Conservation (phyloP, 2,888 invertebrate genomes). For the Creontiades dilutus region DNA sequence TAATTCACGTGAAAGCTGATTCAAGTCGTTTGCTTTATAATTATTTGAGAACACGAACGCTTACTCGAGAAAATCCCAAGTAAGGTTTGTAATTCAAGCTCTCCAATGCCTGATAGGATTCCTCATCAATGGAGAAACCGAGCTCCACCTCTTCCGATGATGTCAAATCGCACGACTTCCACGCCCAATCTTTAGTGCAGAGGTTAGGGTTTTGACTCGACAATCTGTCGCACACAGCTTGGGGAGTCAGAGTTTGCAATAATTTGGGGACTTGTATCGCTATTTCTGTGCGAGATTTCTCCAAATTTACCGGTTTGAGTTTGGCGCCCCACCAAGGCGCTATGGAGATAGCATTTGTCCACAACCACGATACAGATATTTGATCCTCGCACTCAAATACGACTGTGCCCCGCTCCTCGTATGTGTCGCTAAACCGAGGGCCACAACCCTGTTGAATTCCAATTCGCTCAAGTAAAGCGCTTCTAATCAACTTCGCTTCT, state of each 20-base stretch:
- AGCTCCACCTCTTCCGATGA: neutral
- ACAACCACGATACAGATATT: neutral
- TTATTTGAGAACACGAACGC: neutral
- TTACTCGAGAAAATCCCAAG: neutral
- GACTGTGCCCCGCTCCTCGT: neutral
- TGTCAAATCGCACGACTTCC: neutral
- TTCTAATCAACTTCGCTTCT: neutral
- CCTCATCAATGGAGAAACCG: neutral
- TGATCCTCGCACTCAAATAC: slow-evolving; percentile 7
- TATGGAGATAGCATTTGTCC: neutral
- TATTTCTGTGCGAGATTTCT: neutral
- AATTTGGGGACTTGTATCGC: neutral
- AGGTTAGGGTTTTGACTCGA: neutral
- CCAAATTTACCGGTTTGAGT: neutral
- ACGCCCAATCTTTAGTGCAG: neutral
- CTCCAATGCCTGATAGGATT: neutral
- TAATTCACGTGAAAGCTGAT: too few species aligned
- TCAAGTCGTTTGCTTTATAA: too few species aligned
- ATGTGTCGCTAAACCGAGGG: neutral
- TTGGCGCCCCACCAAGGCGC: neutral
- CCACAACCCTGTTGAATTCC: neutral
- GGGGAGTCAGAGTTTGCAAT: neutral
- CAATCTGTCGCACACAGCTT: neutral
- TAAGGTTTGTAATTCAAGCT: neutral
- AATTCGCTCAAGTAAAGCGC: neutral